Percentiles rank a stretch among this genome's conserved stretches.
These are phyloP conservation scores for Sinocyclocheilus rhinocerous DNA, from an alignment of 2,113 vertebrate species.

Conservation along the genomic window DNA sequence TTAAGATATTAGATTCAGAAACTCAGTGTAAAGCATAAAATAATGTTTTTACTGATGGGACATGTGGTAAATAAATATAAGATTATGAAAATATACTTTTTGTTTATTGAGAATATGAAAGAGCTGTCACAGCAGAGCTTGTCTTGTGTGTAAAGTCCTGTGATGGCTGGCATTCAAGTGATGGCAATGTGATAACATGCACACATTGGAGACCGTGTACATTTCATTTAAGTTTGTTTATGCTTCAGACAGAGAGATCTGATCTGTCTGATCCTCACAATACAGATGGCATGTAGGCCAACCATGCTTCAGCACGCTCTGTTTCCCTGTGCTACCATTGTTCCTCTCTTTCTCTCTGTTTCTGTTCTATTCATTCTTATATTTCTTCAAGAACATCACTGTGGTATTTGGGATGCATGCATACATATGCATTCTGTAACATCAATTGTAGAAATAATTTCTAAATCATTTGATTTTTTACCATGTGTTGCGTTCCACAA, in stretches of 20 bases:
- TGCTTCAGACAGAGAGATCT: background rate
- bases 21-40: no score
- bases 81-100: no score
- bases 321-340: background rate
- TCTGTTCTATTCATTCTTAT: background rate
- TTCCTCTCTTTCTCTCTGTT: background rate
- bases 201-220: no score
- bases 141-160: no score
- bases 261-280: slow-evolving; percentile 21
- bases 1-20: no score
- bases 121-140: no score
- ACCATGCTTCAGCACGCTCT: background rate
- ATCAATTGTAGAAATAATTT: background rate
- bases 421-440: background rate
- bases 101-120: no score
- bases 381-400: background rate
- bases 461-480: background rate
- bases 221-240: no score
- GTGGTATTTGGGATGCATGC: background rate
- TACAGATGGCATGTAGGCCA: slow-evolving; percentile 18
- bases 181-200: no score
- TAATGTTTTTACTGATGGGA: no score
- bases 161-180: no score
- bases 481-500: background rate
- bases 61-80: no score